Base-by-base conservation (phyloP, 2,888 invertebrate species). In the Andrena fulva region DNA sequence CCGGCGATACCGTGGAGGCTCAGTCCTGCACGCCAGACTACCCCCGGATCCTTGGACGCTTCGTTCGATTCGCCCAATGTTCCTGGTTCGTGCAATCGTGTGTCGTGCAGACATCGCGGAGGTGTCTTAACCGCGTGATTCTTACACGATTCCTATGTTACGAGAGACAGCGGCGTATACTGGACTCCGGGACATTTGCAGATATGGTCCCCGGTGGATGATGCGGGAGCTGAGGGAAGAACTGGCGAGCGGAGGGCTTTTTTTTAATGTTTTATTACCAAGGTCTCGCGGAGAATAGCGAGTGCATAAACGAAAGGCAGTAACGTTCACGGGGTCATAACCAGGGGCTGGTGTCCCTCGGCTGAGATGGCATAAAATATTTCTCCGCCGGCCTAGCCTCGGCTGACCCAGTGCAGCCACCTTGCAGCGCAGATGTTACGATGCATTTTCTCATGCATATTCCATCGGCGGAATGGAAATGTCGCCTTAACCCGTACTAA, bases 401-500 rank as follows among this genome's bases (percentile, higher is more conserved):
- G 75, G 62, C 31, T 86, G 86, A 88, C 86, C 88, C 76, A 86
- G 77, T 87, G 77, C 80, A 86, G 62, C 79, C 75, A 80, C 66
- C 70, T 77, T 66, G 70, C 76, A 42, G 60, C 72, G 64, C 80
- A 88, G 82, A 88, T 85, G 88, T 71, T 48, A 62, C 86, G 52
- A 64, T 87, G 77, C 77, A 72, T 82, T 77, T 73, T 82, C 88
- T 88, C 88, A 85, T 86, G 88, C 85, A 86, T 86, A 86, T 86
- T 86, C 85, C 77, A 82, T 70, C 60, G 86, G 10, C 56, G 48
- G 48, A 73, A 86, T 86, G 79, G 88, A 87, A 86, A 87, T 75
- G 88, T 87, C 86, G 88, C 75, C 88, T 85, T 86, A 87, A 86
- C 82, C 75, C 79, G 88, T 60, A 68, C 88, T 86, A 86, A 86